Base-by-base conservation (phyloP, 2,797 vertebrate genomes). In the Hypotaenidia philippensis region DNA sequence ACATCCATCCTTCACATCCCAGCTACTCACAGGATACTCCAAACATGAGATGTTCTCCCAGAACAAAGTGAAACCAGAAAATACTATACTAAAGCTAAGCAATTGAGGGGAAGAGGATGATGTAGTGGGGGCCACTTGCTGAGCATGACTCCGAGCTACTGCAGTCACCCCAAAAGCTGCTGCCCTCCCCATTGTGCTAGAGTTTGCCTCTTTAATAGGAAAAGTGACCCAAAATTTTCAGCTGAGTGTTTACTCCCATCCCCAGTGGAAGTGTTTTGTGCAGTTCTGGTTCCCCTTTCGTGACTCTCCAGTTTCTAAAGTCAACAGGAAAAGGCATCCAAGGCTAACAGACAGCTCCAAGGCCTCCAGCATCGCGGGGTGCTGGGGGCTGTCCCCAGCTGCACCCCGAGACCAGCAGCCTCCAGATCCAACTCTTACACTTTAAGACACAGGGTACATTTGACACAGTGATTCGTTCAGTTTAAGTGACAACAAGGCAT, bases 371-470 rank as follows among this genome's bases (percentile, higher is more conserved):
- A 27, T 2, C 45, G 29, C 36, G 0, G 1, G 2, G n/a, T 1
- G 32, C 44, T 1, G 6, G n/a, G 40, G 15, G 45, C 76, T 11
- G 27, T 25, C 71, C 63, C 59, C 79, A n/a, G 38, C 7, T 8
- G 3, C 77, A 14, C 4, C 59, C 25, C 34, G 2, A 31, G 32
- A 2, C 50, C 64, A 40, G 59, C 0, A 2, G 55, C 26, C 21
- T 29, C 31, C 3, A 14, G 63, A 2, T 53, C 0, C 41, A 11
- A 16, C 5, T 31, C 29, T 17, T 3, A 60, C 76, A 34, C 68
- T 59, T 64, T 80, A 87, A 92, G 94, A 68, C 92, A 85, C 72
- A 41, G 44, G 69, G 77, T 83, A 50, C 36, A 5, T 76, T 72
- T 32, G 74, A 80, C 55, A 80, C 26, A 82, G 90, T 74, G 79